phyloP scores from a whole-genome alignment of 53 echinoderm and acorn worm genomes.

The Apostichopus leukothele region DNA sequence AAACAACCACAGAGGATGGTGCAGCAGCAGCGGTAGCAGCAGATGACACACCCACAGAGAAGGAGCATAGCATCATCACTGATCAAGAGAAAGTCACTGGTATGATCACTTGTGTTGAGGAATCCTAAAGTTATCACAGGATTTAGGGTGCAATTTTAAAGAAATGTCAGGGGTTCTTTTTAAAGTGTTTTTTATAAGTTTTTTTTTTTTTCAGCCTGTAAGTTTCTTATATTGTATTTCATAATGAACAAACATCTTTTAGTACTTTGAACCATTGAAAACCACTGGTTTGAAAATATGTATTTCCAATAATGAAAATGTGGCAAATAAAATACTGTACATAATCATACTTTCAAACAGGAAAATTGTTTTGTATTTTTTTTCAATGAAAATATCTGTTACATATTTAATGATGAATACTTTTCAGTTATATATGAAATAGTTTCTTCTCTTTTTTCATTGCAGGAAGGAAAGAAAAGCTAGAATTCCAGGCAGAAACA shows the following conservation, averaged over 20 bases:
- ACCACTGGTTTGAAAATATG: no score
- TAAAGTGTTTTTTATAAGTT: no score
- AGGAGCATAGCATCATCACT: conserved; percentile 60
- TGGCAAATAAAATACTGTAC: no score
- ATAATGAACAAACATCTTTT: no score
- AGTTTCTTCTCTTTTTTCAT: no score
- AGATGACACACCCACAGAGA: conserved; percentile 33
- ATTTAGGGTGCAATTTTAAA: no score
- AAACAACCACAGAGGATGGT: neutral
- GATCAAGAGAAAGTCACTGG: conserved; percentile 67
- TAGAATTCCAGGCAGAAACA: conserved; percentile 93
- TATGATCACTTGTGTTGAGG: neutral
- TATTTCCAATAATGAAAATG: neutral
- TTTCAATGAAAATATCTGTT: neutral
- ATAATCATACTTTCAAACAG: no score
- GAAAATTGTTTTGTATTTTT: neutral
- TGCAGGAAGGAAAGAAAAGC: conserved; percentile 65
- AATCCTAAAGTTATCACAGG: no score
- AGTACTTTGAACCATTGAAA: no score
- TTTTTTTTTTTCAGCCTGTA: no score
- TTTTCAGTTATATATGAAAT: neutral
- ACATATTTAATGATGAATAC: neutral
- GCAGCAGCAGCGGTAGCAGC: neutral
- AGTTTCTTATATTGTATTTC: no score
- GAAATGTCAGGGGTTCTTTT: no score